Base-by-base conservation (phyloP, 1,140 invertebrate genomes). In the Euglossa dilemma region DNA sequence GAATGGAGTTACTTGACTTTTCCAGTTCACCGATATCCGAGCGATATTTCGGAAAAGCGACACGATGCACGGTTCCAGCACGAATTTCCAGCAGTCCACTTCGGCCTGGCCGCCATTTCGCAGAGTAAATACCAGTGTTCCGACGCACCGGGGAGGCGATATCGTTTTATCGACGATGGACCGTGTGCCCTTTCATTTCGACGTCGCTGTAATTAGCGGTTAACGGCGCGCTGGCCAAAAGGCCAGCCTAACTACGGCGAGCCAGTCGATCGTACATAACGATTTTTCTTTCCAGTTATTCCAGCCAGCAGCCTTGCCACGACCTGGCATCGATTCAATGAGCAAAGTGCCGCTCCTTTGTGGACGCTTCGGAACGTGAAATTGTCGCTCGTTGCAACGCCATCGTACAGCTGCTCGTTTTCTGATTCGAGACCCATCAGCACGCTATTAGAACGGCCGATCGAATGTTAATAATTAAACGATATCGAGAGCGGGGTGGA, bases 281-380 rank as follows among this genome's bases (percentile, higher is more conserved):
- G 86, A 87, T 87, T 87, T 87, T 84, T 87, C 86, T 71, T 76
- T 63, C 69, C 25, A 87, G 71, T 79, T 87, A 80, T 84, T 86
- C 63, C 52, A 45, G 63, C 54, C 57, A 25, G 47, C 74, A 83
- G 73, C 64, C 80, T 83, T 80, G 61, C 54, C 72, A 50, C 64
- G 47, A 72, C 59, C 71, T 76, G 79, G 66, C 64, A 63, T 61
- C 70, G 74, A 57, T 87, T 87, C 59, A 87, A 80, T 54, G 59
- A 87, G 64, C 80, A 74, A 79, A 74, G 52, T 45, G 50, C 11
- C 50, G 50, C 50, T 56, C 71, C 79, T 74, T 80, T 74, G 59
- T 67, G 52, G 23, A 43, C 45, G 59, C 52, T 54, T 75, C 73
- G 63, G 23, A 47, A 69, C 73, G 80, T 52, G 71, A 67, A 82